These are phyloP conservation scores for Spicauda simplicius DNA, from an alignment of 2,888 invertebrate species.

Conservation along the genomic window DNA sequence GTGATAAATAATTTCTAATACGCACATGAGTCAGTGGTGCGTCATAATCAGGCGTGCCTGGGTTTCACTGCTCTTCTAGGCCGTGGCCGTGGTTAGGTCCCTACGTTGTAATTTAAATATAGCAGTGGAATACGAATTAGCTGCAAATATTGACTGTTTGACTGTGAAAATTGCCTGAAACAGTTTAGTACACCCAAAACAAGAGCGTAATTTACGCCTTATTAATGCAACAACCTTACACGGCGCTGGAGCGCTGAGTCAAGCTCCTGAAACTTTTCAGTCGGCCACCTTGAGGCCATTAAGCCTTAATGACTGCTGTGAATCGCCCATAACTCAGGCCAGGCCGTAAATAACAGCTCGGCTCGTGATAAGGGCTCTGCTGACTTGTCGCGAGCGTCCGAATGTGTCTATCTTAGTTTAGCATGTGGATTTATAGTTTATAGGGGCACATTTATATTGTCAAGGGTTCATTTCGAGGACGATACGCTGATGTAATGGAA, in stretches of 20 bases:
- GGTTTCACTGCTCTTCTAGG: too few relatives aligned
- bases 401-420: slow-evolving; percentile 78
- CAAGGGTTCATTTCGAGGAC: slow-evolving; percentile 45
- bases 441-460: slow-evolving; percentile 54
- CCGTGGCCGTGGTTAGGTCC: too few relatives aligned
- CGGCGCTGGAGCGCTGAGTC: slow-evolving; percentile 21
- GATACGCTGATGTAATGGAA: slow-evolving; percentile 43
- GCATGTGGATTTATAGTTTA: slow-evolving; percentile 72
- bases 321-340: slow-evolving; percentile 83
- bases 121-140: too few relatives aligned
- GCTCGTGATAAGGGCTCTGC: slow-evolving; percentile 79
- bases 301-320: slow-evolving; percentile 84
- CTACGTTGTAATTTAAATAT: too few relatives aligned
- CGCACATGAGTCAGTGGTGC: too few relatives aligned
- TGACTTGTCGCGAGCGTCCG: slow-evolving; percentile 75
- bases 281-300: slow-evolving; percentile 81
- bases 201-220: background rate
- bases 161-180: too few relatives aligned
- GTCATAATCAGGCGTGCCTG: too few relatives aligned
- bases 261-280: slow-evolving; percentile 63
- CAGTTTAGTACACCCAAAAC: background rate
- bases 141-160: too few relatives aligned
- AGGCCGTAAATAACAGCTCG: slow-evolving; percentile 77
- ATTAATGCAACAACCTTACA: slow-evolving; percentile 21
- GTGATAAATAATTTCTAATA: too few relatives aligned